phyloP scores from a whole-genome alignment of 2,888 invertebrate genomes.

The Portevinia maculata region DNA sequence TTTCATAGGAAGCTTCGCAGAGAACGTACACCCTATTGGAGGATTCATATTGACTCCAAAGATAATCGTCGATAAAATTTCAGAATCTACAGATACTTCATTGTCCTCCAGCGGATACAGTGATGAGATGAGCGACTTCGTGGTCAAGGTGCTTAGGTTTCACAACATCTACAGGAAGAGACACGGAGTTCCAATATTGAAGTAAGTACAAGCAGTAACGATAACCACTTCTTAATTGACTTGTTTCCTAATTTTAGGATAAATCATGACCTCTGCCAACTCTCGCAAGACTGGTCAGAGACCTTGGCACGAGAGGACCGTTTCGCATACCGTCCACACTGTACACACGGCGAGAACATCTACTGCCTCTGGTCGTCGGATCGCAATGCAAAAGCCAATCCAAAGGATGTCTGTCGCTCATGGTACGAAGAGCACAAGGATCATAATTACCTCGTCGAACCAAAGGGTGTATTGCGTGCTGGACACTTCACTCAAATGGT shows the following conservation, averaged over 20 bases:
- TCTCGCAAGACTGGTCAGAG: constrained; percentile 89
- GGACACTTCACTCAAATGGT: constrained; percentile 90
- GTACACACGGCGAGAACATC: constrained; percentile 86
- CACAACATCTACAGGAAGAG: constrained; percentile 86
- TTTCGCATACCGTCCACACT: constrained; percentile 87
- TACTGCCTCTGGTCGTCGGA: constrained; percentile 85
- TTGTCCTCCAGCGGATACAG: constrained; percentile 76
- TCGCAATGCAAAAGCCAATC: constrained; percentile 83
- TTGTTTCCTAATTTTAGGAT: constrained; percentile 81
- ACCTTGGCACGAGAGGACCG: constrained; percentile 86
- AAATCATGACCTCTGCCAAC: constrained; percentile 86
- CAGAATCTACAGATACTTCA: constrained; percentile 75
- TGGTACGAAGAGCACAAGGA: constrained; percentile 86
- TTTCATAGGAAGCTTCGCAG: constrained; percentile 89
- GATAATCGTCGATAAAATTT: constrained; percentile 76
- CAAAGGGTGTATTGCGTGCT: constrained; percentile 82
- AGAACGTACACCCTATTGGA: constrained; percentile 87
- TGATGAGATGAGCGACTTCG: constrained; percentile 80
- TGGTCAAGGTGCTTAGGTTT: constrained; percentile 84
- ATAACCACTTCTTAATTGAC: too few species aligned
- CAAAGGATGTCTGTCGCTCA: constrained; percentile 83
- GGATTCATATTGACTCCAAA: constrained; percentile 77
- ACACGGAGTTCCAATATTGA: constrained; percentile 85
- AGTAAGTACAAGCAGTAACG: too few species aligned
- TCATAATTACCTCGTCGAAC: constrained; percentile 83